Conservation (phyloP, 2,888 invertebrate species). For the Eupithecia abbreviata region DNA sequence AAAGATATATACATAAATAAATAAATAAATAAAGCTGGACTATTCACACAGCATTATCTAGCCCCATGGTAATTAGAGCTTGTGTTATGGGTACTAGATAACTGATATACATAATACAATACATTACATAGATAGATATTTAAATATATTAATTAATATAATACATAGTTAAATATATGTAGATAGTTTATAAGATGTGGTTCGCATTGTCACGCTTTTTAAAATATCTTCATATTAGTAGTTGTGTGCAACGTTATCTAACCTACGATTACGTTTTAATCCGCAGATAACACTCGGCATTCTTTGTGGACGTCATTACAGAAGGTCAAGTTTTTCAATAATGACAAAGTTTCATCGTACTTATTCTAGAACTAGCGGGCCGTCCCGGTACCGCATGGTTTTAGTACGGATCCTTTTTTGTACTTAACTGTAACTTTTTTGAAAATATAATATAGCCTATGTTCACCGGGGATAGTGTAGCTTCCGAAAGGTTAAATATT, state of each 20-base stretch:
- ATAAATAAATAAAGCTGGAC: too few relatives aligned
- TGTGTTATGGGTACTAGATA: too few relatives aligned
- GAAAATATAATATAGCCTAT: too few relatives aligned
- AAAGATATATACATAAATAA: neutral
- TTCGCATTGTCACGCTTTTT: constrained; percentile 12
- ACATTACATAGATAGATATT: too few relatives aligned
- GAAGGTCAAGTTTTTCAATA: constrained; percentile 32
- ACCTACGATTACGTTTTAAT: constrained; percentile 37
- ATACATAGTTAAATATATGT: neutral
- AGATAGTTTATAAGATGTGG: neutral
- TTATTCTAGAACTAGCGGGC: neutral
- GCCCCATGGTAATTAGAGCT: too few relatives aligned
- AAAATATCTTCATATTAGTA: neutral
- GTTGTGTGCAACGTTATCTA: constrained; percentile 5
- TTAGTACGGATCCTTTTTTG: too few relatives aligned
- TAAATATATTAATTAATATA: too few relatives aligned
- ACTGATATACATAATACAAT: too few relatives aligned
- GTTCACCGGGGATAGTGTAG: too few relatives aligned
- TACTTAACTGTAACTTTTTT: too few relatives aligned
- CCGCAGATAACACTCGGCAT: constrained; percentile 33
- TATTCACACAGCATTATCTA: neutral
- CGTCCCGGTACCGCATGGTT: too few relatives aligned
- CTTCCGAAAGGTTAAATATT: too few relatives aligned
- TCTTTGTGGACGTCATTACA: constrained; percentile 37
- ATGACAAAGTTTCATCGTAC: neutral